phyloP scores from a whole-genome alignment of 2,888 invertebrate genomes.

The Caprella mutica region DNA sequence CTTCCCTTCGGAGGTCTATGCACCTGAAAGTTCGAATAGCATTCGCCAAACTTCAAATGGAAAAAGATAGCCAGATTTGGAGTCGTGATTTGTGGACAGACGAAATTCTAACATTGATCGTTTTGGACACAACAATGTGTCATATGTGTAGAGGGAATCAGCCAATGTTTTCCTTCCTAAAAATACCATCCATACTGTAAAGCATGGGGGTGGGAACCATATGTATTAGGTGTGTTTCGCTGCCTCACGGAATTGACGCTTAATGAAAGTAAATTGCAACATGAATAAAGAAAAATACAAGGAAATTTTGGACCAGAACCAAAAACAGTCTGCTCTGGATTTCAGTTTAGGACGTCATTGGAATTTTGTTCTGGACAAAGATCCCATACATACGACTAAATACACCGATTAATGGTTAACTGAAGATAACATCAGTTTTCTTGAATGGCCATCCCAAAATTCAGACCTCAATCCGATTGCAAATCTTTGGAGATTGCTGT shows the following conservation, averaged over 20 bases:
- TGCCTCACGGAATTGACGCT: neutral
- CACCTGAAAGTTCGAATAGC: neutral
- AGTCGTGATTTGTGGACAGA: neutral
- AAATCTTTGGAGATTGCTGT: too few relatives aligned
- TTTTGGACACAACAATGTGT: neutral
- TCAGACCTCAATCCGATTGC: too few relatives aligned
- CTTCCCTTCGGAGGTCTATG: neutral
- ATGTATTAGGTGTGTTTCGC: neutral
- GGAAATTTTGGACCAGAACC: too few relatives aligned
- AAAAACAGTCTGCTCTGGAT: neutral
- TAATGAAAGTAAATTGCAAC: neutral
- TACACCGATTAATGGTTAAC: too few relatives aligned
- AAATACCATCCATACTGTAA: neutral
- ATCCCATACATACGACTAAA: too few relatives aligned
- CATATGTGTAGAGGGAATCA: neutral
- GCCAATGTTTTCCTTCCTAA: neutral
- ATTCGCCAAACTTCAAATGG: neutral
- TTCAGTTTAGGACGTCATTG: neutral
- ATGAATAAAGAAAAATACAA: too few relatives aligned
- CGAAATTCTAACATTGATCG: neutral
- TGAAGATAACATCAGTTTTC: too few relatives aligned
- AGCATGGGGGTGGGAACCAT: neutral
- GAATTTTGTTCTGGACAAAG: slow-evolving; percentile 24
- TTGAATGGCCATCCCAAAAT: too few relatives aligned
- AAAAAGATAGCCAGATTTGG: neutral